phyloP scores from a whole-genome alignment of 2,888 invertebrate species.

The Rotaria socialis region DNA sequence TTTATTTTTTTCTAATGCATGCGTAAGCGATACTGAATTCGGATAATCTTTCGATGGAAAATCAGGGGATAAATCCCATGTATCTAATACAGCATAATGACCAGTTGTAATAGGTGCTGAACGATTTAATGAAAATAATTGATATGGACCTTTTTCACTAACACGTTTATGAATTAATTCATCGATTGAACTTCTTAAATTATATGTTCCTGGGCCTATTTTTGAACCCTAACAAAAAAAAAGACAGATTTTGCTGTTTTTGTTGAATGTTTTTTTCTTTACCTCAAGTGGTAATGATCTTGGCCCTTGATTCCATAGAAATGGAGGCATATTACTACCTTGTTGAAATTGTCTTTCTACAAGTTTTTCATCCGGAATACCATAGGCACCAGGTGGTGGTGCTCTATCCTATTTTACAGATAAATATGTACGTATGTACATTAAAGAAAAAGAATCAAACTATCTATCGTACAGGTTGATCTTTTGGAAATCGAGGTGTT shows the following conservation, averaged over 20 bases:
- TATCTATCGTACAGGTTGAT: not conserved
- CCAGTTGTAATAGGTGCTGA: slow-evolving; percentile 36
- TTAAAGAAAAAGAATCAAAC: not conserved
- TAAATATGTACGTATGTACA: not conserved
- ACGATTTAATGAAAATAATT: slow-evolving; percentile 39
- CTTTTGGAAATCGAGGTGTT: slow-evolving; percentile 40
- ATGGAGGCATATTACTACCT: slow-evolving; percentile 39
- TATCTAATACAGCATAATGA: slow-evolving; percentile 36
- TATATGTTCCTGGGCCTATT: slow-evolving; percentile 42
- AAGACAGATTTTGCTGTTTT: not conserved
- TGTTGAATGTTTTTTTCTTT: not conserved
- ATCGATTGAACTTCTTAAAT: slow-evolving; percentile 40
- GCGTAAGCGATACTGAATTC: not conserved
- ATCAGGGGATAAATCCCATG: not conserved
- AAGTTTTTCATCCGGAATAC: slow-evolving; percentile 40
- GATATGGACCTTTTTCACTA: slow-evolving; percentile 43
- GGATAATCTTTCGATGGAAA: slow-evolving; percentile 36
- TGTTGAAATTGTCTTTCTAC: slow-evolving; percentile 40
- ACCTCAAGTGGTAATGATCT: slow-evolving; percentile 42
- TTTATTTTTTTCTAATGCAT: not conserved
- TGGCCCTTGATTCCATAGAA: slow-evolving; percentile 40
- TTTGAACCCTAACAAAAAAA: slow-evolving; percentile 35
- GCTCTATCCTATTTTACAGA: not conserved
- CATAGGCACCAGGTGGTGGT: slow-evolving; percentile 39
- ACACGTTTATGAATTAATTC: slow-evolving; percentile 44